A percentile compares a stretch with the other conserved stretches of the same genome.
These are phyloP conservation scores for Nemopilema nomurai DNA, from an alignment of 30 jellyfish, hydroid and myxozoan species.

Conservation along the genomic window DNA sequence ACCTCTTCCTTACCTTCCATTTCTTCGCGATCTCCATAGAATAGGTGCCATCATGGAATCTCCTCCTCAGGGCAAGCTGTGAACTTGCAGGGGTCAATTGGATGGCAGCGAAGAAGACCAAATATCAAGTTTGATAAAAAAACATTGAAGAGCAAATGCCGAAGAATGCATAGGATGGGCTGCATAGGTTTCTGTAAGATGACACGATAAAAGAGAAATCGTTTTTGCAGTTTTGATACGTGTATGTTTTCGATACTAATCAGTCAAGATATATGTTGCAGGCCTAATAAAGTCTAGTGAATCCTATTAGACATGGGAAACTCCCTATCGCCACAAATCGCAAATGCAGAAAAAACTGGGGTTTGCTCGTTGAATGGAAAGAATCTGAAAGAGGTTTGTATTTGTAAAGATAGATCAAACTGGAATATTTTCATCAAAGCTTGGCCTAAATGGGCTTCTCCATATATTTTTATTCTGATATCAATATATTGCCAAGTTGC, in stretches of 20 bases:
- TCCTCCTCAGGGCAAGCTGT: neutral
- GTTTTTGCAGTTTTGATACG: too few relatives aligned
- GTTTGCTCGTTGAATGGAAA: constrained; percentile 93
- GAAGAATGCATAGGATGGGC: too few relatives aligned
- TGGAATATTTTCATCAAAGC: too few relatives aligned
- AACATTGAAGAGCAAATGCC: too few relatives aligned
- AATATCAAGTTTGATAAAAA: too few relatives aligned
- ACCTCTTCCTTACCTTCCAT: neutral
- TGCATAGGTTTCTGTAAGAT: too few relatives aligned
- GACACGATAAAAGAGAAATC: too few relatives aligned
- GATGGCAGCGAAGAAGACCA: too few relatives aligned
- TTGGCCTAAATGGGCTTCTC: too few relatives aligned
- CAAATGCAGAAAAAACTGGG: constrained; percentile 95
- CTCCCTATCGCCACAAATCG: constrained; percentile 92
- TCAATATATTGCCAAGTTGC: too few relatives aligned
- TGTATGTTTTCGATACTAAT: neutral
- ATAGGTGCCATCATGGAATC: neutral
- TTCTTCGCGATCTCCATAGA: too few relatives aligned
- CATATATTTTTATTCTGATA: too few relatives aligned
- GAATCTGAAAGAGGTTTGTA: constrained; percentile 89
- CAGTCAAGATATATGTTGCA: neutral
- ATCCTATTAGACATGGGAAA: constrained; percentile 79
- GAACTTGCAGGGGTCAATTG: neutral
- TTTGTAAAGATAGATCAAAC: neutral
- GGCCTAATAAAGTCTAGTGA: neutral